phyloP scores from a whole-genome alignment of 2,888 invertebrate species.

The Drosophila melanocephala region DNA sequence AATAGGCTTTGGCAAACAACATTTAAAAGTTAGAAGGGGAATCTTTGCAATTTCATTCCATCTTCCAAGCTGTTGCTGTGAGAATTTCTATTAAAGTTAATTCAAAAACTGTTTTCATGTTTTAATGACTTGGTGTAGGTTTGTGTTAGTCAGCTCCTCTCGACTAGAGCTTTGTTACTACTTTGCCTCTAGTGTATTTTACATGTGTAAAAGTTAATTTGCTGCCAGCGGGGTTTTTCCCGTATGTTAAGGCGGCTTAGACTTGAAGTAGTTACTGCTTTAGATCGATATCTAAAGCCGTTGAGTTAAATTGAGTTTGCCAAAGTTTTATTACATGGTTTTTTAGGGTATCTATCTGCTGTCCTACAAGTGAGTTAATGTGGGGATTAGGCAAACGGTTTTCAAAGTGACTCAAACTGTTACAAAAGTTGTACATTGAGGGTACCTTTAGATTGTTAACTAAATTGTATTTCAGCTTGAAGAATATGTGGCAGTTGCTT shows the following conservation, averaged over 20 bases:
- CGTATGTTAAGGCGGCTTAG: constrained; percentile 39
- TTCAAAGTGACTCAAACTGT: constrained; percentile 8
- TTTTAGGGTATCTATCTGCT: constrained; percentile 18
- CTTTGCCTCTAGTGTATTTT: constrained; percentile 15
- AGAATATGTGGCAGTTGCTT: neutral
- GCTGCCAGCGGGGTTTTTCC: constrained; percentile 14
- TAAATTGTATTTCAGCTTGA: constrained; percentile 13
- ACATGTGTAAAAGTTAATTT: constrained; percentile 38
- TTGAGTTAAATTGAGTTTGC: constrained; percentile 55
- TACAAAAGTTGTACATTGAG: constrained; percentile 7
- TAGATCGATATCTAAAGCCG: constrained; percentile 52
- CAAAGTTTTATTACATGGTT: constrained; percentile 49
- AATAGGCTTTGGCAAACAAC: neutral
- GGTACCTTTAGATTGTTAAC: constrained; percentile 12
- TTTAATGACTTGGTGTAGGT: neutral
- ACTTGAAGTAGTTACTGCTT: constrained; percentile 33
- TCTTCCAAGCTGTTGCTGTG: neutral
- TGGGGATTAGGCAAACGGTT: constrained; percentile 32
- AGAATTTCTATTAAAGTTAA: neutral
- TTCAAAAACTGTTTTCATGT: neutral
- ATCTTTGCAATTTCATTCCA: neutral
- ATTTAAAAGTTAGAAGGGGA: neutral
- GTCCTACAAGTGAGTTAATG: constrained; percentile 24
- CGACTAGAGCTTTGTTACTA: neutral
- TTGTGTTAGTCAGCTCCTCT: neutral